phyloP scores from a whole-genome alignment of 1,140 invertebrate species.

The Drosophila varians region DNA sequence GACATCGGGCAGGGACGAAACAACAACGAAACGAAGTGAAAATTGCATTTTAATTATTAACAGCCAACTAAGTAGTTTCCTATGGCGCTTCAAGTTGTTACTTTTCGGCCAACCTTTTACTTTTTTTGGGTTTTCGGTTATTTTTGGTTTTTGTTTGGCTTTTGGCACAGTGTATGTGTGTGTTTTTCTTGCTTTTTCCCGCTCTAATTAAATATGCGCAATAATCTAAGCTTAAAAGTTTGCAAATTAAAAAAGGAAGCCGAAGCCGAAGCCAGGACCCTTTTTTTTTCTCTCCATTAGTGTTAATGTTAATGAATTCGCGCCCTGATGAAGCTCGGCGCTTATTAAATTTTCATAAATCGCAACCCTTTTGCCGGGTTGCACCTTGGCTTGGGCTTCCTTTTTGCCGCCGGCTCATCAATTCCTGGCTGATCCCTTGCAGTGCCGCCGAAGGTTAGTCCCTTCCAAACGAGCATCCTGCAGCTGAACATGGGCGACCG shows the following conservation, averaged over 20 bases:
- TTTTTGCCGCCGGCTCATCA: constrained; percentile 34
- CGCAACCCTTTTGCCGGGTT: constrained; percentile 38
- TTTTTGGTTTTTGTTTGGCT: constrained; percentile 42
- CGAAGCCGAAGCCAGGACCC: constrained; percentile 18
- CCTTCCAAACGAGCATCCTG: constrained; percentile 89
- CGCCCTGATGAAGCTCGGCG: constrained; percentile 68
- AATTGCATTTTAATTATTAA: constrained; percentile 82
- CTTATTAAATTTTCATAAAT: constrained; percentile 80
- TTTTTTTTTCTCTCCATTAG: constrained; percentile 59
- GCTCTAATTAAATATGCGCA: constrained; percentile 76
- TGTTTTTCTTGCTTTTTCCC: constrained; percentile 24
- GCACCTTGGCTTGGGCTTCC: constrained; percentile 9
- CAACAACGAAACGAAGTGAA: constrained; percentile 63
- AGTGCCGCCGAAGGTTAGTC: constrained; percentile 93
- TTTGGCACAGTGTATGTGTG: constrained; percentile 20
- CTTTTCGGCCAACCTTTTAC: constrained; percentile 30
- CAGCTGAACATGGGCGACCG: constrained; percentile 90
- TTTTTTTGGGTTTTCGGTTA: constrained; percentile 43
- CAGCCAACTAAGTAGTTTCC: constrained; percentile 77
- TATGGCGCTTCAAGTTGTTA: constrained; percentile 61
- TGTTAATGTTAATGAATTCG: constrained; percentile 68
- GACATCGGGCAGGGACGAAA: constrained; percentile 1
- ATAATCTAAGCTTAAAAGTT: constrained; percentile 81
- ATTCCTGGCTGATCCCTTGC: constrained; percentile 82
- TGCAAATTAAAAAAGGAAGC: constrained; percentile 62